These are phyloP conservation scores for Aphidius gifuensis DNA, from an alignment of 1,140 invertebrate genomes.

Conservation along the genomic window DNA sequence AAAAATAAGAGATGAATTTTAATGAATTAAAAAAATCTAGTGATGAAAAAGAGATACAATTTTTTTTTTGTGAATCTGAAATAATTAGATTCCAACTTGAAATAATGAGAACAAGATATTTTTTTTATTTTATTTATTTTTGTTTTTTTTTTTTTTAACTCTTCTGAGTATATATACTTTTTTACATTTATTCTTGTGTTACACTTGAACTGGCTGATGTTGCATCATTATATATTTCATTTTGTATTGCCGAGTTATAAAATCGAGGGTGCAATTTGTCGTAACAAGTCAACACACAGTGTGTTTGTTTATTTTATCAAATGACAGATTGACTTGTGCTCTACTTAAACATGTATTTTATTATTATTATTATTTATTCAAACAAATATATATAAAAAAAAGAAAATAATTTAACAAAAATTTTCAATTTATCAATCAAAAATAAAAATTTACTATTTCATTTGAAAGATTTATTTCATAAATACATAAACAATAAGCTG, in stretches of 20 bases:
- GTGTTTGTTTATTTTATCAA: background rate
- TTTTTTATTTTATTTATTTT: background rate
- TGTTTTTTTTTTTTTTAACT: conserved; percentile 3
- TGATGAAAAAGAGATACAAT: background rate
- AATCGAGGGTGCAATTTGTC: conserved; percentile 4
- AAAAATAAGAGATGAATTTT: no score
- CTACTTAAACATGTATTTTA: no score
- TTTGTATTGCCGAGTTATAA: background rate
- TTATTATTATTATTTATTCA: no score
- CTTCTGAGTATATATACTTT: background rate
- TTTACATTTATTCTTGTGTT: no score
- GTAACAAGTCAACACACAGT: background rate
- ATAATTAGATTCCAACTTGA: conserved; percentile 10
- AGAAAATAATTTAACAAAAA: no score
- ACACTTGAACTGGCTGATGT: background rate
- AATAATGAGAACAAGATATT: background rate
- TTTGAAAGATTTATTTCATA: no score
- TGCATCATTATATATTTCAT: background rate
- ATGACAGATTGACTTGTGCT: no score
- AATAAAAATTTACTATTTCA: no score
- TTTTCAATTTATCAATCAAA: no score
- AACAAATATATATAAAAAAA: no score
- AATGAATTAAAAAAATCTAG: no score
- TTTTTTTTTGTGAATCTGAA: background rate
- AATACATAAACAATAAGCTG: no score